Percentiles rank a stretch among this genome's conserved stretches.
phyloP scores from a whole-genome alignment of 2,888 invertebrate species.

The Xanthorhoe designata region DNA sequence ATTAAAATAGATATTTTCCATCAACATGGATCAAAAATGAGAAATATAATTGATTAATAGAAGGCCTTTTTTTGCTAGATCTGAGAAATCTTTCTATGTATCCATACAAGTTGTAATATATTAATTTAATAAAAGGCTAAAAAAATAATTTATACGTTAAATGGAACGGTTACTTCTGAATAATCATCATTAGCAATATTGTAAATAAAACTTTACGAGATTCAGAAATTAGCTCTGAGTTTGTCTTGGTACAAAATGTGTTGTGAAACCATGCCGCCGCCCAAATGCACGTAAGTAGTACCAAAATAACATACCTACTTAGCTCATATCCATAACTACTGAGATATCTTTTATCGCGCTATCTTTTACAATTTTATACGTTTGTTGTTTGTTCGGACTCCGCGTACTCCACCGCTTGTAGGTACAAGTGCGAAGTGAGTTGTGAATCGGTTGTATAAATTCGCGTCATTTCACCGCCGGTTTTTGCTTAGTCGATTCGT shows the following conservation, averaged over 20 bases:
- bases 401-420: conserved; percentile 1
- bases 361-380: conserved; percentile 19
- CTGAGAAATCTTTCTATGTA: too few species aligned
- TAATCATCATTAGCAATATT: too few species aligned
- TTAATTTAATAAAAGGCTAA: too few species aligned
- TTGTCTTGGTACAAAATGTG: conserved; percentile 49
- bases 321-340: not conserved
- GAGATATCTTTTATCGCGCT: conserved; percentile 36
- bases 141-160: too few species aligned
- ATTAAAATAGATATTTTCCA: too few species aligned
- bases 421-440: conserved; percentile 41
- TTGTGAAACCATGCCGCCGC: conserved; percentile 44
- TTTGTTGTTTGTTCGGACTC: conserved; percentile 29
- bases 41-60: too few species aligned
- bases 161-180: too few species aligned
- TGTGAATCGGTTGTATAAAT: conserved; percentile 33
- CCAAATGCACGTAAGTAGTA: conserved; percentile 50
- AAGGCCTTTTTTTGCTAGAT: too few species aligned
- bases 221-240: too few species aligned
- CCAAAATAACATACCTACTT: conserved; percentile 16
- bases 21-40: too few species aligned
- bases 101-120: too few species aligned
- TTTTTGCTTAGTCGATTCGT: conserved; percentile 42
- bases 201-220: too few species aligned
- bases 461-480: conserved; percentile 44